phyloP scores from a whole-genome alignment of 30 jellyfish, hydroid and myxozoan genomes.

The Chironex yamaguchii region DNA sequence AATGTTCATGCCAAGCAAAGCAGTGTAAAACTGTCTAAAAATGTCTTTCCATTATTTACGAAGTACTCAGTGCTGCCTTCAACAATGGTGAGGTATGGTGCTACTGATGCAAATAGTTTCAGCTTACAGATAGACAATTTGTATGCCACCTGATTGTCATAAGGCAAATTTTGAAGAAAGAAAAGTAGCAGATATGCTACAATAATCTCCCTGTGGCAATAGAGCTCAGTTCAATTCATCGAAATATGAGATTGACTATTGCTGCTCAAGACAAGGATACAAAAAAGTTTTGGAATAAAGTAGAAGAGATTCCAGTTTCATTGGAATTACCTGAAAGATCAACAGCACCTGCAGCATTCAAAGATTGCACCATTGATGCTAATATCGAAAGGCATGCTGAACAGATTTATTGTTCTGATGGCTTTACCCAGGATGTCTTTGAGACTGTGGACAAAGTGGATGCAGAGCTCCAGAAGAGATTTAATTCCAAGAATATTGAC shows the following conservation, averaged over 20 bases:
- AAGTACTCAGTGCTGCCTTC: slow-evolving; percentile 31
- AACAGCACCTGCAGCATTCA: no score
- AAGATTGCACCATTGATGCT: no score
- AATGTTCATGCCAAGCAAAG: slow-evolving; percentile 76
- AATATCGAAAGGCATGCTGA: no score
- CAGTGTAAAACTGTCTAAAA: slow-evolving; percentile 46
- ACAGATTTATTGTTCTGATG: neutral
- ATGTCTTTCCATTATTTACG: slow-evolving; percentile 24
- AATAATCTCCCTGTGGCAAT: slow-evolving; percentile 20
- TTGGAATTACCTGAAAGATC: slow-evolving; percentile 2
- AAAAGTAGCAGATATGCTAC: slow-evolving; percentile 14
- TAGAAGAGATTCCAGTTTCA: slow-evolving; percentile 19
- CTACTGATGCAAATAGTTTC: slow-evolving; percentile 30
- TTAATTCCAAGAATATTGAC: slow-evolving; percentile 2
- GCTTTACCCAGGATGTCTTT: slow-evolving; percentile 11
- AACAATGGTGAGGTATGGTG: neutral
- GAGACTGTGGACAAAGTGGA: slow-evolving; percentile 7
- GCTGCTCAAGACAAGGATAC: neutral
- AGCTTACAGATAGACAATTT: slow-evolving; percentile 23
- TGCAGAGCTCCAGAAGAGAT: slow-evolving; percentile 40
- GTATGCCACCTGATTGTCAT: slow-evolving; percentile 53
- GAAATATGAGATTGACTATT: slow-evolving; percentile 3
- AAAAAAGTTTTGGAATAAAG: slow-evolving; percentile 5
- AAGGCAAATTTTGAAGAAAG: slow-evolving; percentile 20
- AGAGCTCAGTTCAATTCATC: slow-evolving; percentile 6